Conservation (phyloP, 2,113 vertebrate genomes). For the Salvator merianae region DNA sequence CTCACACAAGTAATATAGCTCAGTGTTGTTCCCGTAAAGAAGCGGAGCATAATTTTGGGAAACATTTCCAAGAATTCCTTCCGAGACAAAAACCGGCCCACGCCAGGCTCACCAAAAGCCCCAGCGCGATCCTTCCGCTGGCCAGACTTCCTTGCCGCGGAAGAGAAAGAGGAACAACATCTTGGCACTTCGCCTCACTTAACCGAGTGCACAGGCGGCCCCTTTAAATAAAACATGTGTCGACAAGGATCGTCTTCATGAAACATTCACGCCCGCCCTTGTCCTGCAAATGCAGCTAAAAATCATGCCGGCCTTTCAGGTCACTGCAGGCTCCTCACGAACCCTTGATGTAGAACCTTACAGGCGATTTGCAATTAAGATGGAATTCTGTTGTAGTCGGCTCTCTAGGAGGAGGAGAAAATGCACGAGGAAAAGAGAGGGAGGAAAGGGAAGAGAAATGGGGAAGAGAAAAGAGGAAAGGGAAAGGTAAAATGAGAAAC, state of each 20-base stretch:
- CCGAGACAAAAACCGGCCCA: too few relatives aligned
- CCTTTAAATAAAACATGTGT: background rate
- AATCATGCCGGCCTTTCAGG: background rate
- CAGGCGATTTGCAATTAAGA: slow-evolving; percentile 33
- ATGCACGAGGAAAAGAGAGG: background rate
- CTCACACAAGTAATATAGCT: too few relatives aligned
- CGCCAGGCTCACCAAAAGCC: too few relatives aligned
- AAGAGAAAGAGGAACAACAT: too few relatives aligned
- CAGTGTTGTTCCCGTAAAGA: too few relatives aligned
- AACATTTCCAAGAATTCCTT: too few relatives aligned
- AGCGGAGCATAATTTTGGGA: too few relatives aligned
- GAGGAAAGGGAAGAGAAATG: background rate
- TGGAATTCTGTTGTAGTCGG: fast-evolving
- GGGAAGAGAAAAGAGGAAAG: too few relatives aligned
- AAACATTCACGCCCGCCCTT: slow-evolving; percentile 53
- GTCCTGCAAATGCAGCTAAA: slow-evolving; percentile 34
- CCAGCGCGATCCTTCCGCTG: too few relatives aligned
- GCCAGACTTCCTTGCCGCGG: too few relatives aligned
- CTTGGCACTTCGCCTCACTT: background rate
- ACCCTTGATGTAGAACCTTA: slow-evolving; percentile 53
- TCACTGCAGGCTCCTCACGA: fast-evolving
- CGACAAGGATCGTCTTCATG: slow-evolving; percentile 31
- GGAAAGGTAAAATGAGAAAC: too few relatives aligned
- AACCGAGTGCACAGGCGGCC: background rate
- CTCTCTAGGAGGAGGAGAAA: background rate